Percentiles rank a stretch among this genome's conserved stretches.
Conservation (phyloP, 2,888 invertebrate species). For the Altica lythri region DNA sequence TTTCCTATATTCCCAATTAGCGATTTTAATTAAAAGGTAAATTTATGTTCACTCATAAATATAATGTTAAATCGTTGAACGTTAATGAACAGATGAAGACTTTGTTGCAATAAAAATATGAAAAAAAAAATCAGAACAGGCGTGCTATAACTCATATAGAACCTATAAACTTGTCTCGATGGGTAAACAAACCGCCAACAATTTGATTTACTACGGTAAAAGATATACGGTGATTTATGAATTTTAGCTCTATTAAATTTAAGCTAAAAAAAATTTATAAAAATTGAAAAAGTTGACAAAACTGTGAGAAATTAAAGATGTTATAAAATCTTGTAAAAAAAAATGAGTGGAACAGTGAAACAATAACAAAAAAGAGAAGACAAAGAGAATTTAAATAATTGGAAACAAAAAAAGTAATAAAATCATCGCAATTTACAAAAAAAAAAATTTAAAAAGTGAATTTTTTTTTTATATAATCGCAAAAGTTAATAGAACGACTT, state of each 20-base stretch:
- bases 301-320: too few relatives aligned
- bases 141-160: conserved; percentile 46
- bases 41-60: conserved; percentile 38
- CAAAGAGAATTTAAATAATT: too few relatives aligned
- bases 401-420: too few relatives aligned
- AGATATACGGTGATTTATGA: conserved; percentile 38
- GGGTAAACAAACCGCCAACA: conserved; percentile 50
- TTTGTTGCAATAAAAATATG: conserved; percentile 47
- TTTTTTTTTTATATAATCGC: too few relatives aligned
- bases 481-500: too few relatives aligned
- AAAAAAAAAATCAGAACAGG: conserved; percentile 46
- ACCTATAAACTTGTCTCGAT: conserved; percentile 49
- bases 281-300: too few relatives aligned
- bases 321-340: neutral
- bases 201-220: conserved; percentile 42
- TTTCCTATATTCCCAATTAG: conserved; percentile 34
- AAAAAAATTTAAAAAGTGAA: too few relatives aligned
- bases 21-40: conserved; percentile 40
- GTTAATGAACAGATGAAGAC: conserved; percentile 40
- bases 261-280: too few relatives aligned
- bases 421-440: too few relatives aligned
- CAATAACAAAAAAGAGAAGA: too few relatives aligned
- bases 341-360: neutral
- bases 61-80: conserved; percentile 33
- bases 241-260: conserved; percentile 6